These are phyloP conservation scores for Synanthedon andrenaeformis DNA, from an alignment of 2,888 invertebrate species.

Conservation along the genomic window DNA sequence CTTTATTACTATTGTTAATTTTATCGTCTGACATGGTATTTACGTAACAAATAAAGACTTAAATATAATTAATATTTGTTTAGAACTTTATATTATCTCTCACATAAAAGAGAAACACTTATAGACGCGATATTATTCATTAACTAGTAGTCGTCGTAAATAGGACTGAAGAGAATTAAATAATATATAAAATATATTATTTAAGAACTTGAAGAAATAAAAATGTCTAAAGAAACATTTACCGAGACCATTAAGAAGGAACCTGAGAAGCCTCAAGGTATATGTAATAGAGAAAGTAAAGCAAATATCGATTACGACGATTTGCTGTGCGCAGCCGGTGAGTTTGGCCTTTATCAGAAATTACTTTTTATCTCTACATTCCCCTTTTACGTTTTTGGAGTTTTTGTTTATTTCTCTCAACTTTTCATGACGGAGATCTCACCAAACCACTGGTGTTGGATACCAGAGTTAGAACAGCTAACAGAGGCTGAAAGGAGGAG, in stretches of 20 bases:
- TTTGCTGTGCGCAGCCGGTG: slow-evolving; percentile 35
- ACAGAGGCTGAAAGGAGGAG: slow-evolving; percentile 28
- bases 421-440: slow-evolving; percentile 41
- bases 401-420: slow-evolving; percentile 37
- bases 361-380: slow-evolving; percentile 29
- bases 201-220: too few relatives aligned
- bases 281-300: background rate
- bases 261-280: background rate
- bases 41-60: background rate
- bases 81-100: background rate
- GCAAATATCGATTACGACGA: slow-evolving; percentile 30
- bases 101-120: background rate
- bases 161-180: background rate
- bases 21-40: background rate
- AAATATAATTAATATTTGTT: background rate
- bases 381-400: slow-evolving; percentile 41
- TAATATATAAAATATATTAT: too few relatives aligned
- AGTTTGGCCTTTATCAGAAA: slow-evolving; percentile 38
- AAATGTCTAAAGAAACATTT: background rate
- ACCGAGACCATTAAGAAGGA: background rate
- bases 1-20: background rate
- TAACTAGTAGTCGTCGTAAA: background rate
- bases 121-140: background rate
- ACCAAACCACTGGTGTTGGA: slow-evolving; percentile 43
- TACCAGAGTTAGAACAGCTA: slow-evolving; percentile 39